Percentiles rank a stretch among this genome's conserved stretches.
Conservation (phyloP, 1,140 invertebrate genomes). For the Bombus confusus region DNA sequence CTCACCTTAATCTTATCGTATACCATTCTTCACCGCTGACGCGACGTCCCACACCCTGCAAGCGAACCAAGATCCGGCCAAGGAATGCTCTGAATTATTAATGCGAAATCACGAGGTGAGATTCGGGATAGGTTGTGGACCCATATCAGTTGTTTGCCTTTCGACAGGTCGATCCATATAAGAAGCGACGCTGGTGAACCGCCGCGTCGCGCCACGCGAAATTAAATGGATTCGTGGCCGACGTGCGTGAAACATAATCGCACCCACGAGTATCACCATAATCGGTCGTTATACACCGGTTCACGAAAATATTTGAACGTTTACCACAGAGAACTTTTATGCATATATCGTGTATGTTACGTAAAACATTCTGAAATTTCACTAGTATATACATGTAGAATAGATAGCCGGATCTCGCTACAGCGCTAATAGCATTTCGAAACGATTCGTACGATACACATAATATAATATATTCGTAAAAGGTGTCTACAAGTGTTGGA, state of each 20-base stretch:
- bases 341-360: neutral
- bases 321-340: neutral
- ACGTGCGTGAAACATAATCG: slow-evolving; percentile 35
- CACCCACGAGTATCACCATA: slow-evolving; percentile 56
- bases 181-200: slow-evolving; percentile 25
- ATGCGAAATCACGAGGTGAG: slow-evolving; percentile 29
- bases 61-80: neutral
- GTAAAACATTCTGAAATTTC: neutral
- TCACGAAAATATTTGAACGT: neutral
- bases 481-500: neutral
- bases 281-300: slow-evolving; percentile 21
- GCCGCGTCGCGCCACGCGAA: neutral
- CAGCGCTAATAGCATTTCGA: neutral
- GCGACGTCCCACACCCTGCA: neutral
- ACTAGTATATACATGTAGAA: too few species aligned
- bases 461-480: neutral
- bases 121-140: slow-evolving; percentile 3
- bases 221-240: slow-evolving; percentile 42
- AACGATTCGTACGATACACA: too few species aligned
- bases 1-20: neutral
- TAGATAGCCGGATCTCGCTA: neutral
- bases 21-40: neutral
- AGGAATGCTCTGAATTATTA: slow-evolving; percentile 43
- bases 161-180: slow-evolving; percentile 49
- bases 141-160: slow-evolving; percentile 19